Evolutionary conservation across 2,888 invertebrate genomes (phyloP), one percentile per base, ranked within the genome.

Genomic region (Galerucella calmariensis): DNA sequence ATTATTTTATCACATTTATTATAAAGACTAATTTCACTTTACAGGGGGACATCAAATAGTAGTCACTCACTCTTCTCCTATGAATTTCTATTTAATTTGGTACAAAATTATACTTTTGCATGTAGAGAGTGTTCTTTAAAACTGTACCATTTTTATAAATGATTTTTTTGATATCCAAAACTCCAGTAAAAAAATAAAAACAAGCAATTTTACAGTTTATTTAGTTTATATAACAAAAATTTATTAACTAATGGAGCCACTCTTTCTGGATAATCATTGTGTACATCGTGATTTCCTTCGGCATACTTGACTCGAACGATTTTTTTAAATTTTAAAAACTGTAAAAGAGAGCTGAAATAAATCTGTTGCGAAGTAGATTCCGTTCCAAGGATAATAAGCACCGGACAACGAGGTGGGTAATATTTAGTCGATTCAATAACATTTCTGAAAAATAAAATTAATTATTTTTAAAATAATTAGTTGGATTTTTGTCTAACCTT

Each of bases 241-340:
- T 82, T 80, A n/a, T 61, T 78, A 35, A 86, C 78, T 62, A 81
- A 56, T 5, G 84, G 84, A 5, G 88, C 88, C 6, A 92, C 86
- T 12, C 84, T 82, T 76, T 91, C 90, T 0, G 92, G 92, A 78
- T 89, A 82, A 11, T 89, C 90, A 63, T 90, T 89, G 82, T 93
- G 92, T 0, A 92, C 90, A 79, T 93, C 92, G 77, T 93, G 93
- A 58, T 88, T 87, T 0, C 92, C 92, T 0, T 88, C 84, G 0
- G 92, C 89, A 1, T 86, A 1, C 80, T 83, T 74, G 75, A 86
- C 72, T 5, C 58, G 77, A 72, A 85, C 82, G 69, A 83, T 82
- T 68, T 82, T 83, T 74, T 79, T 77, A 35, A 81, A 82, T 69
- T 81, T 81, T 14, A 82, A 82, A 76, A 79, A 75, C 56, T 77